These are phyloP conservation scores for Atethmia centrago DNA, from an alignment of 2,888 invertebrate genomes.

Conservation along the genomic window DNA sequence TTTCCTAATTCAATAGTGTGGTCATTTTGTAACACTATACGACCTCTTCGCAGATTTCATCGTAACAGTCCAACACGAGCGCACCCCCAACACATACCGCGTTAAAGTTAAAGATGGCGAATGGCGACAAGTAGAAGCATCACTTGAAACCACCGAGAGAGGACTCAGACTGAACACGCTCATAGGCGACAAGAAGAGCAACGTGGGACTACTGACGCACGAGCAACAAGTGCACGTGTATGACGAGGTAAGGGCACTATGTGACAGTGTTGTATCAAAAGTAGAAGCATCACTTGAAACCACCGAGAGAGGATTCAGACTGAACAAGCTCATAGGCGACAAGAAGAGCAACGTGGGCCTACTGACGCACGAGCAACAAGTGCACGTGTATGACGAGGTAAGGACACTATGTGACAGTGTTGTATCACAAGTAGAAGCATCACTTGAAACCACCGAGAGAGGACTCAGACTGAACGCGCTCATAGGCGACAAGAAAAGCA, in stretches of 20 bases:
- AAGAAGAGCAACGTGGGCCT: conserved; percentile 81
- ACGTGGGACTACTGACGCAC: conserved; percentile 80
- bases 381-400: conserved; percentile 87
- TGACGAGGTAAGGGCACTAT: conserved; percentile 77
- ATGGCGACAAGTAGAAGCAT: conserved; percentile 89
- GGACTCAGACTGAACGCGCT: conserved; percentile 78
- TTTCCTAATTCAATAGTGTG: too few species aligned
- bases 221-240: conserved; percentile 84
- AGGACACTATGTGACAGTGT: not conserved
- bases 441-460: conserved; percentile 68
- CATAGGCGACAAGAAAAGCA: conserved; percentile 76
- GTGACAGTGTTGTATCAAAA: conserved; percentile 31
- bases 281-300: conserved; percentile 79
- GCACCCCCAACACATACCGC: conserved; percentile 77
- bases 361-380: conserved; percentile 79
- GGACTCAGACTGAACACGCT: conserved; percentile 78
- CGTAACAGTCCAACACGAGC: conserved; percentile 90
- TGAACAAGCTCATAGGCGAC: conserved; percentile 75
- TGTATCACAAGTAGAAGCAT: conserved; percentile 77
- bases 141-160: conserved; percentile 68
- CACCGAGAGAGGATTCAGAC: conserved; percentile 74
- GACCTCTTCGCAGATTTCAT: conserved; percentile 82
- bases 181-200: conserved; percentile 78
- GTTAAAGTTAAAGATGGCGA: conserved; percentile 87
- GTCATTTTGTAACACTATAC: too few species aligned